Conservation (phyloP, 2,797 vertebrate genomes). For the Cynodonichthys magdalenae region DNA sequence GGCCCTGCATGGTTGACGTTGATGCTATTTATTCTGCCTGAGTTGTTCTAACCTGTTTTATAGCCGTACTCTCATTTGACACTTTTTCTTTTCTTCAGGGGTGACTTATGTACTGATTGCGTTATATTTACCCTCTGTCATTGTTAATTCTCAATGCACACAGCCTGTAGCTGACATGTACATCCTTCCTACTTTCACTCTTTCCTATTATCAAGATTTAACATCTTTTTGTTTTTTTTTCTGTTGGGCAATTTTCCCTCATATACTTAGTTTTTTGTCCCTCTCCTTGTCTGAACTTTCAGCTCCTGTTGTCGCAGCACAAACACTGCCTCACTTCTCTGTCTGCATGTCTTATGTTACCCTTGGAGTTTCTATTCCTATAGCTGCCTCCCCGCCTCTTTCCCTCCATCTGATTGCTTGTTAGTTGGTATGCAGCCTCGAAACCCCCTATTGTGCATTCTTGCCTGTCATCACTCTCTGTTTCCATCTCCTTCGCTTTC, state of each 20-base stretch:
- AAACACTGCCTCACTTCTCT: constrained; percentile 19
- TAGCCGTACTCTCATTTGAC: background rate
- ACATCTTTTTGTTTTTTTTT: constrained; percentile 21
- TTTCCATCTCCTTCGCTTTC: constrained; percentile 44
- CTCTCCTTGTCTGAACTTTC: background rate
- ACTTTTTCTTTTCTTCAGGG: constrained; percentile 17
- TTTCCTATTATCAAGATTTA: constrained; percentile 7
- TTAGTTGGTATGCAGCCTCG: constrained; percentile 75
- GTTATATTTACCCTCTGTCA: constrained; percentile 17
- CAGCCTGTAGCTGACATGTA: constrained; percentile 7
- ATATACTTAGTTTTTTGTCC: background rate
- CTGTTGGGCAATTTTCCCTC: constrained; percentile 2
- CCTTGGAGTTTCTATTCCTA: constrained; percentile 46
- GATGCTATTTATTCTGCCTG: background rate
- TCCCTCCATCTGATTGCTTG: constrained; percentile 72
- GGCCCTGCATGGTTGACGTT: background rate
- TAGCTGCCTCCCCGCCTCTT: constrained; percentile 37
- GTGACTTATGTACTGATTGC: constrained; percentile 16
- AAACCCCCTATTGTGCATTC: constrained; percentile 68
- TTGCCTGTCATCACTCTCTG: constrained; percentile 76
- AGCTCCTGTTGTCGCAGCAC: constrained; percentile 23
- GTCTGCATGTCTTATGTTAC: constrained; percentile 43
- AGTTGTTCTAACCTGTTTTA: background rate
- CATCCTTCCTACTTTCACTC: constrained; percentile 17
- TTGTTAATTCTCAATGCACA: background rate